These are phyloP conservation scores for Hylomyscus alleni DNA, from an alignment of 2,797 vertebrate species.

Conservation along the genomic window DNA sequence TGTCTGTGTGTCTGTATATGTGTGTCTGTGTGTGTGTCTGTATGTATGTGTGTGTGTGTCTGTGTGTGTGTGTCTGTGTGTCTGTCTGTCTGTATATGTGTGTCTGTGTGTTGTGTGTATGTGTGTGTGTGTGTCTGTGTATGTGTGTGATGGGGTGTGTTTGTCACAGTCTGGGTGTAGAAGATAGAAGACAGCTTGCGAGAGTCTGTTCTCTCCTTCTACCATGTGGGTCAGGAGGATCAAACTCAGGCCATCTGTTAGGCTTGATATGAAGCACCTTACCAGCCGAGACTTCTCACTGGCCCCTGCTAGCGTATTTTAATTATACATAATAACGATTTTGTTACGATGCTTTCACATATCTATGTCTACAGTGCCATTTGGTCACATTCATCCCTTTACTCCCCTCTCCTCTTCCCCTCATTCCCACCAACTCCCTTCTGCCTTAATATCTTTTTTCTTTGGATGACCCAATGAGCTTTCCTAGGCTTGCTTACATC, in stretches of 20 bases:
- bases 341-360: not conserved
- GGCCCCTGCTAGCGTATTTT: not conserved
- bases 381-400: not conserved
- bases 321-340: not conserved
- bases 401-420: not conserved
- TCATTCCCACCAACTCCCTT: not conserved
- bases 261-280: not conserved
- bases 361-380: not conserved
- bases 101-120: not conserved
- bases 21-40: not conserved
- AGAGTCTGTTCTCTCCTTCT: not conserved
- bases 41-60: not conserved
- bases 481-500: not conserved
- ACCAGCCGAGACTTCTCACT: not conserved
- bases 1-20: not conserved
- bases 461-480: not conserved
- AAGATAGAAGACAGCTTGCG: not conserved
- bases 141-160: not conserved
- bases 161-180: not conserved
- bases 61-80: not conserved
- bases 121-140: too few relatives aligned
- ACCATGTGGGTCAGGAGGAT: not conserved
- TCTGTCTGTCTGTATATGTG: not conserved
- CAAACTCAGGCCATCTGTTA: not conserved
- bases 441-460: not conserved